Percentiles rank a stretch among this genome's conserved stretches.
These are phyloP conservation scores for Ganaspis brasiliensis DNA, from an alignment of 2,888 invertebrate genomes.

Conservation along the genomic window DNA sequence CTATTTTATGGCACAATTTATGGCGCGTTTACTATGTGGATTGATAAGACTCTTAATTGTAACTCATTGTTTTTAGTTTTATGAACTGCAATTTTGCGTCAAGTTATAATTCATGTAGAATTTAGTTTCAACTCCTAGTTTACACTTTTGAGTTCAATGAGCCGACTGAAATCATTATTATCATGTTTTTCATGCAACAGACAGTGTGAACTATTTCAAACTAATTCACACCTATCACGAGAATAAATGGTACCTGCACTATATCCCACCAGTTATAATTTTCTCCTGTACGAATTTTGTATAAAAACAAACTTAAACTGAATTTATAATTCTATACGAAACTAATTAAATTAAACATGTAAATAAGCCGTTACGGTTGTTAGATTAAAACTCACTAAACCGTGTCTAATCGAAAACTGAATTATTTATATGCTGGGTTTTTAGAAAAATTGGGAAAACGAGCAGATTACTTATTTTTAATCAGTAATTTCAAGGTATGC, in stretches of 20 bases:
- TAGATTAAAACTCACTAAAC: slow-evolving; percentile 1
- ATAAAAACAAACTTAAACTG: not conserved
- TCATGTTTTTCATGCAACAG: not conserved
- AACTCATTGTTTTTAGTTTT: slow-evolving; percentile 1
- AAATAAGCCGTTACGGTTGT: not conserved
- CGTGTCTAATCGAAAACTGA: slow-evolving; percentile 8
- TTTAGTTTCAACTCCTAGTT: slow-evolving; percentile 12
- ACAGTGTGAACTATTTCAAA: slow-evolving; percentile 24
- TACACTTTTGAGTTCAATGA: slow-evolving; percentile 25
- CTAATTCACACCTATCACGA: slow-evolving; percentile 28
- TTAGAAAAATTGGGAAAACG: too few species aligned
- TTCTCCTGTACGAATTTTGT: not conserved
- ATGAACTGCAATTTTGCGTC: not conserved
- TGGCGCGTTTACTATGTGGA: slow-evolving; percentile 23
- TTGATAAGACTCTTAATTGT: not conserved
- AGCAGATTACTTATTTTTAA: too few species aligned
- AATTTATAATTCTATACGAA: not conserved
- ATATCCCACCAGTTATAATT: not conserved
- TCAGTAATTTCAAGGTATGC: too few species aligned
- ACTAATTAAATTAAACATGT: slow-evolving; percentile 18
- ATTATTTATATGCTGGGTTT: not conserved
- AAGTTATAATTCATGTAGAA: slow-evolving; percentile 3
- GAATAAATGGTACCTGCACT: not conserved
- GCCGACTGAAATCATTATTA: slow-evolving; percentile 3
- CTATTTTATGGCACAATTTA: not conserved